A percentile compares a stretch with the other conserved stretches of the same genome.
Conservation (phyloP, 1,140 invertebrate genomes). For the Bactericera cockerelli region DNA sequence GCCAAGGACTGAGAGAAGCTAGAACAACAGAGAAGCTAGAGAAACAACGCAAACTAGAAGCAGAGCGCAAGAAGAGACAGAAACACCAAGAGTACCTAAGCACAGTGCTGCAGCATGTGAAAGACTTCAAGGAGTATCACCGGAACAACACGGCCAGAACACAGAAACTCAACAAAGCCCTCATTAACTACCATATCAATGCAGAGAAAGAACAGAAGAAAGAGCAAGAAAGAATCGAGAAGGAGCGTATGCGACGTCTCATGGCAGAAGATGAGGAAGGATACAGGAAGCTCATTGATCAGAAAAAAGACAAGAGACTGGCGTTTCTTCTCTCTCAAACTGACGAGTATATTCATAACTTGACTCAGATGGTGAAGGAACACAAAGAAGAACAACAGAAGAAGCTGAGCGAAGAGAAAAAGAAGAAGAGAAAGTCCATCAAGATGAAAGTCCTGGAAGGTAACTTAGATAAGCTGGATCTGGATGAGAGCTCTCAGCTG, state of each 20-base stretch:
- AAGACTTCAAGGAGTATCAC: slow-evolving; percentile 94
- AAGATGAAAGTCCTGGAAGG: neutral
- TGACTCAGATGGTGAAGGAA: slow-evolving; percentile 91
- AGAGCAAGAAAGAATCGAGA: slow-evolving; percentile 95
- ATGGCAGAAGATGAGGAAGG: slow-evolving; percentile 95
- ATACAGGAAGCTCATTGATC: slow-evolving; percentile 77
- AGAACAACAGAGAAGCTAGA: slow-evolving; percentile 94
- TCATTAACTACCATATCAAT: slow-evolving; percentile 92
- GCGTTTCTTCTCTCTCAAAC: slow-evolving; percentile 94
- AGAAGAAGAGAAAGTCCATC: slow-evolving; percentile 10
- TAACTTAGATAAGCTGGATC: neutral
- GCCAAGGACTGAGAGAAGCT: slow-evolving; percentile 87
- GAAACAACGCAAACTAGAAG: slow-evolving; percentile 95
- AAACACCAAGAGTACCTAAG: slow-evolving; percentile 93
- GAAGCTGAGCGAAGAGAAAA: slow-evolving; percentile 63
- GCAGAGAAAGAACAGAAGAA: slow-evolving; percentile 97
- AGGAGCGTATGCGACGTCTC: slow-evolving; percentile 91
- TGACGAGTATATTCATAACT: slow-evolving; percentile 92
- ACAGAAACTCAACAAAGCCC: slow-evolving; percentile 81
- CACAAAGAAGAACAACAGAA: slow-evolving; percentile 76
- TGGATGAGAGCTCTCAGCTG: neutral
- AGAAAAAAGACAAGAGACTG: slow-evolving; percentile 97
- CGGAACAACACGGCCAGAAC: slow-evolving; percentile 74
- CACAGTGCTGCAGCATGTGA: slow-evolving; percentile 88
- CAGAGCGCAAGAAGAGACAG: slow-evolving; percentile 86